These are phyloP conservation scores for Cyrtodaria siliqua DNA, from an alignment of 2,888 invertebrate species.

Conservation along the genomic window DNA sequence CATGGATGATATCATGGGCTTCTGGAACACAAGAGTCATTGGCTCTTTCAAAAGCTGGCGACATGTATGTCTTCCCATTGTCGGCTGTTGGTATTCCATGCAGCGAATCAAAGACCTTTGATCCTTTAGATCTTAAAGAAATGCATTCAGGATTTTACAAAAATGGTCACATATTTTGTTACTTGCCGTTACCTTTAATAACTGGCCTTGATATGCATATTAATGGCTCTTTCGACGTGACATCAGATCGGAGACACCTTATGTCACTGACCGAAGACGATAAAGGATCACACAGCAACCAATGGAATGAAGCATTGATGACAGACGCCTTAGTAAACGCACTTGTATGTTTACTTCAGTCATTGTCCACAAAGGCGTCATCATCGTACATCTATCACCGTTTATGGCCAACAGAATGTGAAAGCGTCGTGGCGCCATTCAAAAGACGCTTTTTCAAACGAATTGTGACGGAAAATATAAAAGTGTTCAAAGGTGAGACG, in stretches of 20 bases:
- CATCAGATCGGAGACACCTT: conserved; percentile 77
- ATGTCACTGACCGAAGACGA: conserved; percentile 75
- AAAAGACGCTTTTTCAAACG: conserved; percentile 3
- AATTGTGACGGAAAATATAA: background rate
- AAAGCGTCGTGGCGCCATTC: background rate
- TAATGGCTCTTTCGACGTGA: conserved; percentile 81
- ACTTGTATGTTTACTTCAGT: conserved; percentile 45
- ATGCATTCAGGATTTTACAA: conserved; percentile 59
- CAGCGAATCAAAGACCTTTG: conserved; percentile 5
- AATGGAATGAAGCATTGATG: conserved; percentile 62
- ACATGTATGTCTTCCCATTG: conserved; percentile 58
- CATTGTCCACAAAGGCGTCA: conserved; percentile 3
- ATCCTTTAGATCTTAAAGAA: background rate
- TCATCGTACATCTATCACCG: background rate
- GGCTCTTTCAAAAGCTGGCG: conserved; percentile 18
- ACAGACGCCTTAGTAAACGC: conserved; percentile 55
- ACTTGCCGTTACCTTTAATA: conserved; percentile 79
- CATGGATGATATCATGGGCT: conserved; percentile 63
- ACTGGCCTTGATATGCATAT: conserved; percentile 77
- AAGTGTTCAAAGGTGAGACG: conserved; percentile 8
- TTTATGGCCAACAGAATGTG: background rate
- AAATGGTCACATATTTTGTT: conserved; percentile 77
- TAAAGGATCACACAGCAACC: conserved; percentile 46
- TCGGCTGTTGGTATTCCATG: conserved; percentile 75
- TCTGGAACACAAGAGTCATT: conserved; percentile 27